Evolutionary conservation across 2,113 vertebrate species (phyloP), one percentile per base, ranked within the genome.

Genomic region (Mastomys natalensis): DNA sequence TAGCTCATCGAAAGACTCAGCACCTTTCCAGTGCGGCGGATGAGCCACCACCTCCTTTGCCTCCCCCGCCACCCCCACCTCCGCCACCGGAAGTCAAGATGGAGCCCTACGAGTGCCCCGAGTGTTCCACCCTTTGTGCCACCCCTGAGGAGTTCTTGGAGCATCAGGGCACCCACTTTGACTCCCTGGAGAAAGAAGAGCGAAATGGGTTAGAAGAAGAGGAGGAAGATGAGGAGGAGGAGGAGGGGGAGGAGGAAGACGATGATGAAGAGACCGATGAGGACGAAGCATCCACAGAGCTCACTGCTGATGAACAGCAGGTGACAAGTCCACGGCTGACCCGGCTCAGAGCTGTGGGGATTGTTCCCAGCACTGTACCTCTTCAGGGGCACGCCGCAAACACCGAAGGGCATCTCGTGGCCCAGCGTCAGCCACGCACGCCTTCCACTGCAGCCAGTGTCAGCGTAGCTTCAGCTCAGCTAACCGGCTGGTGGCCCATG

Each of bases 81-180:
- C 34, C 51, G 3, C 0, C 92, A 8, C 87, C 94, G 0, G 89
- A 89, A 74, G 85, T 93, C 80, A 90, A 97, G 95, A 98, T 99
- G 97, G 99, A 99, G 91, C 99, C 99, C 1, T 99, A 99, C 0
- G 99, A 99, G 94, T 99, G 99, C 97, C 99, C 99, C 0, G 99
- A 99, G 97, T 99, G 99, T 74, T 98, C 98, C 70, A 97, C 99
- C 62, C 98, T 99, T 45, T 99, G 99, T 97, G 98, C 98, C 73
- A 99, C 99, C 0, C 99, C 99, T 0, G 99, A 99, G 95, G 99
- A 99, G 94, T 99, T 99, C 96, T 98, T 99, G 72, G 99, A 99
- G 90, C 99, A 99, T 97, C 99, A 99, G 95, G 99, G 99, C 7
- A 98, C 99, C 97, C 99, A 99, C 97, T 99, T 99, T 95, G 98